Evolutionary conservation across 2,113 vertebrate genomes (phyloP).

Genomic region (Bothrops jararaca): DNA sequence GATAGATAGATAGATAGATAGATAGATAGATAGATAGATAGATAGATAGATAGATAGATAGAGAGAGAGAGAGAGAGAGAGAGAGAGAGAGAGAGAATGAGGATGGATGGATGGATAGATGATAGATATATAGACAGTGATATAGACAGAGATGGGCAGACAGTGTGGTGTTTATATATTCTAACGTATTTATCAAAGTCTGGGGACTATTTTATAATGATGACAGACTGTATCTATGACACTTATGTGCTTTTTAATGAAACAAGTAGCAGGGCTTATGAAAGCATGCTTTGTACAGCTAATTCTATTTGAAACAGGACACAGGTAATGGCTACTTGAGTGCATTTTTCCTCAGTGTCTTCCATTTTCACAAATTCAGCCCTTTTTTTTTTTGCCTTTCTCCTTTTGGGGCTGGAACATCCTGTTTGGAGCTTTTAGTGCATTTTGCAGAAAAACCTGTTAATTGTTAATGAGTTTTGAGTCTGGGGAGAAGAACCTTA

Average conservation of each 20-base stretch:
- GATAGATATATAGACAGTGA: too few species aligned
- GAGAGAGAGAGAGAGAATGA: too few species aligned
- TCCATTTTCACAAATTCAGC: background rate
- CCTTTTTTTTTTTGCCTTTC: background rate
- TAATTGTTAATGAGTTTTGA: background rate
- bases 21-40: too few species aligned
- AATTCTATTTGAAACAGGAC: background rate
- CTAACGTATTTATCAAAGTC: background rate
- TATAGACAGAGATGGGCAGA: background rate
- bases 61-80: too few species aligned
- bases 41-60: too few species aligned
- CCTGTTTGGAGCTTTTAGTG: background rate
- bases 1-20: too few species aligned
- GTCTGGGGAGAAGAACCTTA: background rate
- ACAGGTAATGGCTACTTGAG: background rate
- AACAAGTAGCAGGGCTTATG: background rate
- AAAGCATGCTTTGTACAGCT: background rate
- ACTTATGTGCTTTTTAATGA: slow-evolving; percentile 6
- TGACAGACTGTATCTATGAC: background rate
- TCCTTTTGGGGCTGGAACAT: background rate
- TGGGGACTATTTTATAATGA: background rate
- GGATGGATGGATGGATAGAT: too few species aligned
- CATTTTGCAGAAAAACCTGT: background rate
- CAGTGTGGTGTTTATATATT: background rate
- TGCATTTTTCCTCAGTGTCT: background rate